phyloP scores from a whole-genome alignment of 2,797 vertebrate species.

The Anolis apletophallus region DNA sequence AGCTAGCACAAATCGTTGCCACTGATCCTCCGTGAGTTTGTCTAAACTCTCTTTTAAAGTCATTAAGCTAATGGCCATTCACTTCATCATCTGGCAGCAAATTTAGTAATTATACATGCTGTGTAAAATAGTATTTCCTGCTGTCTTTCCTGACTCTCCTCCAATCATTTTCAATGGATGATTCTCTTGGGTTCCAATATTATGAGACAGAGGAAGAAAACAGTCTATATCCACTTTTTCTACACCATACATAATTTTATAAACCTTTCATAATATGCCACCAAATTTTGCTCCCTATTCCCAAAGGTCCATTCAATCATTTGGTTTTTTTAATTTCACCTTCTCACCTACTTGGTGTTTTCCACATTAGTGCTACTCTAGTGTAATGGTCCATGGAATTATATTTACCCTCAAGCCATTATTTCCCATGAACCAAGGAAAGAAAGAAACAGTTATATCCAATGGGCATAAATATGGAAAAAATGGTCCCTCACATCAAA shows the following conservation, averaged over 20 bases:
- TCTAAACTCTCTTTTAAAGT: background rate
- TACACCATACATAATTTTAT: background rate
- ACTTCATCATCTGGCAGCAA: background rate
- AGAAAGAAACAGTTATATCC: too few relatives aligned
- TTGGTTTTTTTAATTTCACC: background rate
- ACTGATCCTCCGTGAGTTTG: too few relatives aligned
- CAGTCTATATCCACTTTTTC: background rate
- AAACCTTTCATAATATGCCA: background rate
- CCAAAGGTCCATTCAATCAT: background rate
- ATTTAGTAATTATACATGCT: background rate
- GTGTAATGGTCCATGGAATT: too few relatives aligned
- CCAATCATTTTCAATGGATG: background rate
- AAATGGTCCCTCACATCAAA: too few relatives aligned
- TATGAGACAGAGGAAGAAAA: background rate
- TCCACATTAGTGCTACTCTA: background rate
- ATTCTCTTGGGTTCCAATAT: background rate
- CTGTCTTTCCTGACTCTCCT: background rate
- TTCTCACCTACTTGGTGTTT: too few relatives aligned
- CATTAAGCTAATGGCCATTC: background rate
- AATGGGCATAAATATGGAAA: too few relatives aligned
- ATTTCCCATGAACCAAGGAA: too few relatives aligned
- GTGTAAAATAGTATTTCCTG: background rate
- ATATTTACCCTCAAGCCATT: too few relatives aligned
- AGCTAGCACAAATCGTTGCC: too few relatives aligned
- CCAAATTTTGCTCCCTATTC: background rate